phyloP scores from a whole-genome alignment of 2,113 vertebrate species.

The Thinocorus orbignyianus region DNA sequence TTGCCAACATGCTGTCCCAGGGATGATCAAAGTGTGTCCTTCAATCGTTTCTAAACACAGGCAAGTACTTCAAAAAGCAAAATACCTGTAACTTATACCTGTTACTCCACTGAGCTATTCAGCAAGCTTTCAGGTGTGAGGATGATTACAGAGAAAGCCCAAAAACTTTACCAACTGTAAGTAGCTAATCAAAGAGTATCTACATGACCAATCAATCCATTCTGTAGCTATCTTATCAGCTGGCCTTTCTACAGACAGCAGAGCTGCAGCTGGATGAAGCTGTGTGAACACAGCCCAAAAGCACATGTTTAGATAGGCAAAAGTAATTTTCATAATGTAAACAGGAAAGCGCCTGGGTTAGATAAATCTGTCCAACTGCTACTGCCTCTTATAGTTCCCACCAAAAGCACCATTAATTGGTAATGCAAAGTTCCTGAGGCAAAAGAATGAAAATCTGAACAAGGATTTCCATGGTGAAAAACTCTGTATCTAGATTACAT shows the following conservation, averaged over 20 bases:
- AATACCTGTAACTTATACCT: not conserved
- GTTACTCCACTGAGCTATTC: not conserved
- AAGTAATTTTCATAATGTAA: not conserved
- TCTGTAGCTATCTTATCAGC: fast-evolving
- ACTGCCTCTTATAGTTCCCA: not conserved
- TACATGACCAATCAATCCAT: not conserved
- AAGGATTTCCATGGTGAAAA: constrained; percentile 25
- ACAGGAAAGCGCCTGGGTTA: not conserved
- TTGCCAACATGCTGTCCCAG: not conserved
- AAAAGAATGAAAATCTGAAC: not conserved
- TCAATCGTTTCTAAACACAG: not conserved
- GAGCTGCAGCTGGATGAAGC: not conserved
- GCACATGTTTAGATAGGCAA: not conserved
- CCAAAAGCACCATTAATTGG: not conserved
- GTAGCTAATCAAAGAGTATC: not conserved
- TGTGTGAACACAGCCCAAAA: not conserved
- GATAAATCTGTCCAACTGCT: not conserved
- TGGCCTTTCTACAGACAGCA: not conserved
- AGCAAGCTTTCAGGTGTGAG: not conserved
- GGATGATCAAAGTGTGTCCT: not conserved
- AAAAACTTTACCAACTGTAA: not conserved
- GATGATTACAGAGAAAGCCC: not conserved
- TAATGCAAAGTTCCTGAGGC: constrained; percentile 15
- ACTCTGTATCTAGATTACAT: not conserved
- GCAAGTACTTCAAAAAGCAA: not conserved